Evolutionary conservation across 2,797 vertebrate genomes (phyloP).

Genomic region (Acanthurus leucopareius): DNA sequence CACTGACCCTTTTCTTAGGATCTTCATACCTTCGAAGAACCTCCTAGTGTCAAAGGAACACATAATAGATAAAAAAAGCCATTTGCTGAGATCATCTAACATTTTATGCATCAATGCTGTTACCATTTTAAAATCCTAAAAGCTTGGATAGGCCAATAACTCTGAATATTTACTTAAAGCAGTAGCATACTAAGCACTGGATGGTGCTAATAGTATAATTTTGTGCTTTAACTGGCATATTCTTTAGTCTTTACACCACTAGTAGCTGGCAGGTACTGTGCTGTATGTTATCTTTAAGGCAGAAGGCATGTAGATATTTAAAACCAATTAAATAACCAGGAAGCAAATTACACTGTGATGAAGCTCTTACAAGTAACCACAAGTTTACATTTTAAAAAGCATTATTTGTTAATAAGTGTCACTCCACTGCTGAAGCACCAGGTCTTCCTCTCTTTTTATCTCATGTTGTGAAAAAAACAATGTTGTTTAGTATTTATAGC

Average conservation of each 20-base stretch:
- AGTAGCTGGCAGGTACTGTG: conserved; percentile 69
- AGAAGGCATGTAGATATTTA: conserved; percentile 76
- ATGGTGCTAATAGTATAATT: conserved; percentile 47
- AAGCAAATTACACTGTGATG: conserved; percentile 34
- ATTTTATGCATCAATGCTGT: neutral
- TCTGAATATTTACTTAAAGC: conserved; percentile 11
- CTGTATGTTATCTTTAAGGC: conserved; percentile 49
- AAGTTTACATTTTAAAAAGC: neutral
- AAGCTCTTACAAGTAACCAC: conserved; percentile 1
- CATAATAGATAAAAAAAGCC: neutral
- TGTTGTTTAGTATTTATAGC: conserved; percentile 70
- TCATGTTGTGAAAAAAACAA: conserved; percentile 30
- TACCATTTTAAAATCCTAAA: neutral
- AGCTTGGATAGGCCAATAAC: neutral
- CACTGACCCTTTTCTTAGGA: neutral
- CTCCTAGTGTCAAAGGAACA: neutral
- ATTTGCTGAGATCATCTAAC: neutral
- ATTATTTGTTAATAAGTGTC: neutral
- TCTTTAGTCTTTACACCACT: conserved; percentile 55
- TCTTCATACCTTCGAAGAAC: neutral
- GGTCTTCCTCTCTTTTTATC: conserved; percentile 18
- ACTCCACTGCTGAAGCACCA: conserved; percentile 10
- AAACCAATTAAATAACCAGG: conserved; percentile 56
- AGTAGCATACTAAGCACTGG: conserved; percentile 3
- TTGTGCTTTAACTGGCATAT: conserved; percentile 72